These are phyloP conservation scores for Sarotherodon lohbergeri DNA, from an alignment of 2,113 vertebrate species.

Conservation along the genomic window DNA sequence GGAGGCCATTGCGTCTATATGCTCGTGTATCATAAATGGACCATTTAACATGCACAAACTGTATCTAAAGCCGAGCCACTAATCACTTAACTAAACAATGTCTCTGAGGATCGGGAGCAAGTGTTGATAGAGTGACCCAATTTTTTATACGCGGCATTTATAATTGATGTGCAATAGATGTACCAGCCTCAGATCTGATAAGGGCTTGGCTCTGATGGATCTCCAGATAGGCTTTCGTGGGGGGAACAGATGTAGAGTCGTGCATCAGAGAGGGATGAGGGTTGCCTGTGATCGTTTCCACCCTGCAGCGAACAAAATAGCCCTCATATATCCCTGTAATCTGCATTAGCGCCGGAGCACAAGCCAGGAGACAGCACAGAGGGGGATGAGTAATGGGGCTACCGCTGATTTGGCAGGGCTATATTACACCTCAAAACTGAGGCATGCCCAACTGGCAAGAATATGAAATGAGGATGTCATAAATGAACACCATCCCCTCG, in stretches of 20 bases:
- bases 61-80: constrained; percentile 38
- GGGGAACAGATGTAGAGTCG: constrained; percentile 65
- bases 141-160: constrained; percentile 49
- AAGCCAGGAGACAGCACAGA: constrained; percentile 63
- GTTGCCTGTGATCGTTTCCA: constrained; percentile 64
- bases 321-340: constrained; percentile 74
- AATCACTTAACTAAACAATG: constrained; percentile 52
- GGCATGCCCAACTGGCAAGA: constrained; percentile 52
- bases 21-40: constrained; percentile 28
- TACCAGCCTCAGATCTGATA: constrained; percentile 51
- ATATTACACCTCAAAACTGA: constrained; percentile 63
- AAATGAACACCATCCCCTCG: constrained; percentile 31
- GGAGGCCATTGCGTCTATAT: not conserved
- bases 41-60: constrained; percentile 39
- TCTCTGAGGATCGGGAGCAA: constrained; percentile 30
- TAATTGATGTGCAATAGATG: constrained; percentile 62
- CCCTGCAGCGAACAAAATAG: constrained; percentile 72
- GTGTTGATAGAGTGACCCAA: constrained; percentile 49
- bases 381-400: constrained; percentile 67
- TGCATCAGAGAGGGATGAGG: constrained; percentile 61
- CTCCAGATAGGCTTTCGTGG: constrained; percentile 49
- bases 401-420: constrained; percentile 63
- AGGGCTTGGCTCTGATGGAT: constrained; percentile 59
- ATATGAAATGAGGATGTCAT: constrained; percentile 62
- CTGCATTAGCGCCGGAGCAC: constrained; percentile 65